Percentiles rank a stretch among this genome's conserved stretches.
phyloP scores from a whole-genome alignment of 1,140 invertebrate genomes.

The Nephotettix cincticeps region DNA sequence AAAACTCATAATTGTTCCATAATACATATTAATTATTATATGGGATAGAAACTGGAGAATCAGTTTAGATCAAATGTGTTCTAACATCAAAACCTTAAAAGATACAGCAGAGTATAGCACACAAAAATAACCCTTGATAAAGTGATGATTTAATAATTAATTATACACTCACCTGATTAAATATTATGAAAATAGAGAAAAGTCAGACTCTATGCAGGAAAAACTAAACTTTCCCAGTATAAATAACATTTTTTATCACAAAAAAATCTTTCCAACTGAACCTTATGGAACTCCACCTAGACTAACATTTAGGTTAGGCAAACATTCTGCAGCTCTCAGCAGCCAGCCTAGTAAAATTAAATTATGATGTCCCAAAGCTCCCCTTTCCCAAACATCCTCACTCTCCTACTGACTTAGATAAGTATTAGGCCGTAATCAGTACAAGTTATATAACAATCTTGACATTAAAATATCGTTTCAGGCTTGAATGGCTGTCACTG shows the following conservation, averaged over 20 bases:
- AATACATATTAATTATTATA: not conserved
- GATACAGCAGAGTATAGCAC: not conserved
- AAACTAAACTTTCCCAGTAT: not conserved
- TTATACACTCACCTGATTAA: not conserved
- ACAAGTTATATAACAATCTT: no score
- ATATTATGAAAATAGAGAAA: not conserved
- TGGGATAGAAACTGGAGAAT: not conserved
- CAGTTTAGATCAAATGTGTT: not conserved
- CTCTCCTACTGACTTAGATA: no score
- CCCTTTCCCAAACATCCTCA: no score
- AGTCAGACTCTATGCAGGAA: not conserved
- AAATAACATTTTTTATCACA: not conserved
- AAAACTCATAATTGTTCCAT: not conserved
- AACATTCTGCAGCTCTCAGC: not conserved
- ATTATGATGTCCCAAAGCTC: no score
- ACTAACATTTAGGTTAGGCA: not conserved
- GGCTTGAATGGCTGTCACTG: constrained; percentile 49
- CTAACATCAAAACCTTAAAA: not conserved
- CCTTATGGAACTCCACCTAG: not conserved
- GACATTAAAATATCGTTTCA: no score
- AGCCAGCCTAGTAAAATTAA: not conserved
- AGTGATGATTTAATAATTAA: not conserved
- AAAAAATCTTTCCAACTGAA: not conserved
- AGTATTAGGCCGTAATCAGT: no score
- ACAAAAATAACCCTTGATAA: not conserved